Conservation (phyloP, 53 echinoderm and acorn worm species). For the Luidia sarsii region DNA sequence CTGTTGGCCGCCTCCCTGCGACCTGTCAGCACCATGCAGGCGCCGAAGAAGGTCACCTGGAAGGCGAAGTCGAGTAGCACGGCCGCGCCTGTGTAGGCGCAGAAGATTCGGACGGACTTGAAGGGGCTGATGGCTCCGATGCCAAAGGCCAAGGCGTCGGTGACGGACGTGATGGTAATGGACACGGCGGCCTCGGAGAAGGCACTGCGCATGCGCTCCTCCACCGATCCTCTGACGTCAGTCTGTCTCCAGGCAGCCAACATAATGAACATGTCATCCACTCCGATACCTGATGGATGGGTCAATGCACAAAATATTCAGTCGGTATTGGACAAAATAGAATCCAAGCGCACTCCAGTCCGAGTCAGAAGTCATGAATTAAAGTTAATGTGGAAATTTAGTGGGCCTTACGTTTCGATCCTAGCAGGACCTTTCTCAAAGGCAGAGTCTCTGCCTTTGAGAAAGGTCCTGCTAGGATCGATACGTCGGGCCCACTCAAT, state of each 20-base stretch:
- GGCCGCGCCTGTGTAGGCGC: conserved; percentile 65
- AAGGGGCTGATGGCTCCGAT: conserved; percentile 67
- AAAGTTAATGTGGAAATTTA: no score
- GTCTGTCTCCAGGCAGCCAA: conserved; percentile 92
- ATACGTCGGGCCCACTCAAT: no score
- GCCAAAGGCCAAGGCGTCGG: conserved; percentile 70
- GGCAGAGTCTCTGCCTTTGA: no score
- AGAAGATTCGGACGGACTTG: conserved; percentile 64
- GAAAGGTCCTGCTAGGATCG: no score
- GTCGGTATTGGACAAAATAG: no score
- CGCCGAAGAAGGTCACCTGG: conserved; percentile 78
- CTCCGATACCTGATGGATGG: conserved; percentile 74
- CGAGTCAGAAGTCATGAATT: no score
- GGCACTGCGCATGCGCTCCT: conserved; percentile 61
- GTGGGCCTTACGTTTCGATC: no score
- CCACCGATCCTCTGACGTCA: conserved; percentile 20
- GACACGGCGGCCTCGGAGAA: conserved; percentile 77
- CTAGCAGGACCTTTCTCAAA: no score
- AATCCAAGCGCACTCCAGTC: no score
- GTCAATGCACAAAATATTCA: neutral
- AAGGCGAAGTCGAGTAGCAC: conserved; percentile 65
- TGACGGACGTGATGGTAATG: conserved; percentile 76
- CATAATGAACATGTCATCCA: conserved; percentile 99
- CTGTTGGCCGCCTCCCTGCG: conserved; percentile 57
- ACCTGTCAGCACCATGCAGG: conserved; percentile 73